Conservation (phyloP, 2,797 vertebrate genomes). For the Rhinichthys osculus region DNA sequence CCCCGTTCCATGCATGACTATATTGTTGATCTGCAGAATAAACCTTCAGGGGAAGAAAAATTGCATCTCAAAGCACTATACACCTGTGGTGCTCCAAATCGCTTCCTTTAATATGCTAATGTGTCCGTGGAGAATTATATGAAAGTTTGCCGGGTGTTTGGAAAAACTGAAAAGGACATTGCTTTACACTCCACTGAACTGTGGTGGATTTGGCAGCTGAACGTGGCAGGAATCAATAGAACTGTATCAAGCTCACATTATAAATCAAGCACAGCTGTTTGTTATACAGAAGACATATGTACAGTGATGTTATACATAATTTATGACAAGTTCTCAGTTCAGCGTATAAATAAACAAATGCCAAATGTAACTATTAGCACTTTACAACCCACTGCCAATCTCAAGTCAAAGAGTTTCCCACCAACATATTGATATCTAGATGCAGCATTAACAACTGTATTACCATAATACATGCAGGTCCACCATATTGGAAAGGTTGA, state of each 20-base stretch:
- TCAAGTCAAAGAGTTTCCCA: background rate
- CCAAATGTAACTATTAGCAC: background rate
- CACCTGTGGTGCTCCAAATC: slow-evolving; percentile 18
- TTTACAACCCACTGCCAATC: background rate
- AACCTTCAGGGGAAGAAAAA: background rate
- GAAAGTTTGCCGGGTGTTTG: slow-evolving; percentile 29
- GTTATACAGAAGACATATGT: background rate
- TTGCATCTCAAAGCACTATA: slow-evolving; percentile 7
- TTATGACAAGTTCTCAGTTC: slow-evolving; percentile 9
- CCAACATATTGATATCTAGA: background rate
- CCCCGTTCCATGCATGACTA: background rate
- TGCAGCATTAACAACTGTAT: too few relatives aligned
- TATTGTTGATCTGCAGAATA: slow-evolving; percentile 12
- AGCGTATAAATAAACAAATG: background rate
- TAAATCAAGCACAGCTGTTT: slow-evolving; percentile 26
- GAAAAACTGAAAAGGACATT: slow-evolving; percentile 23
- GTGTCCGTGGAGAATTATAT: slow-evolving; percentile 15
- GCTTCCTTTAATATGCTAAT: slow-evolving; percentile 39
- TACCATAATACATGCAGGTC: background rate
- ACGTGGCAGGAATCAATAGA: slow-evolving; percentile 14
- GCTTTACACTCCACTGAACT: slow-evolving; percentile 33
- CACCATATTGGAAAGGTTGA: background rate
- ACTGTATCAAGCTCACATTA: slow-evolving; percentile 9
- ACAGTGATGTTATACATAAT: slow-evolving; percentile 8
- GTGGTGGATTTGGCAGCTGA: slow-evolving; percentile 20